Base-by-base conservation (phyloP, 2,888 invertebrate species). In the Cordylochernes scorpioides region DNA sequence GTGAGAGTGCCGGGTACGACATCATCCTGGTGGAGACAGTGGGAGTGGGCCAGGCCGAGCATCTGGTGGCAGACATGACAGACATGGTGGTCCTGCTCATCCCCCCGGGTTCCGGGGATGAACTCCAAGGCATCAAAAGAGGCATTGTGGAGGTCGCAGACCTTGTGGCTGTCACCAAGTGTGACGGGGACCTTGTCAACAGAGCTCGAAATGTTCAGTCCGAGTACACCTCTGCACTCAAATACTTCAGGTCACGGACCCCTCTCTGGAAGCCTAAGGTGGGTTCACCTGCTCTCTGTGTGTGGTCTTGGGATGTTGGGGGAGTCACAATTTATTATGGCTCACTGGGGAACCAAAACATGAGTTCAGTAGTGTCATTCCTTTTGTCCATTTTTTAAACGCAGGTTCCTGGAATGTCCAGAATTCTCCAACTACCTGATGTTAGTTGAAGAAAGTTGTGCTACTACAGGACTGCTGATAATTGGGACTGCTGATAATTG, bases 1-100 rank as follows among this genome's bases (percentile, higher is more conserved):
- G 63, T 47, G 64, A 64, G 49, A 59, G 55, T 18, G 60, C 61
- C 13, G 62, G 62, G 8, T 64, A 57, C 46, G 57, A 65, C 43
- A 47, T 59, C 7, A 52, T 64, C 5, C 49, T 65, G 10, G 54
- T 64, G 6, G 64, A 64, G 48, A 64, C 64, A 27, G 60, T 63
- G 9, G 62, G 29, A 7, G 35, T 38, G 14, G 60, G 60, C 5
- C 60, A 60, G 43, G 56, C 58, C 5, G 60, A 60, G 43, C 52
- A 51, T 42, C 52, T 54, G 9, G 57, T 60, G 3, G 48, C 53
- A 3, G 55, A 60, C 40, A 59, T 61, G 58, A 57, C 58, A 25
- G 60, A 60, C 42, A 46, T 60, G 47, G 57, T 61, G 41, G 51
- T 54, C 38, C 45, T 61, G 18, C 36, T 60, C n/a, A 48, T 61